Evolutionary conservation across 2,888 invertebrate species (phyloP).

Genomic region (Pammene aurita): DNA sequence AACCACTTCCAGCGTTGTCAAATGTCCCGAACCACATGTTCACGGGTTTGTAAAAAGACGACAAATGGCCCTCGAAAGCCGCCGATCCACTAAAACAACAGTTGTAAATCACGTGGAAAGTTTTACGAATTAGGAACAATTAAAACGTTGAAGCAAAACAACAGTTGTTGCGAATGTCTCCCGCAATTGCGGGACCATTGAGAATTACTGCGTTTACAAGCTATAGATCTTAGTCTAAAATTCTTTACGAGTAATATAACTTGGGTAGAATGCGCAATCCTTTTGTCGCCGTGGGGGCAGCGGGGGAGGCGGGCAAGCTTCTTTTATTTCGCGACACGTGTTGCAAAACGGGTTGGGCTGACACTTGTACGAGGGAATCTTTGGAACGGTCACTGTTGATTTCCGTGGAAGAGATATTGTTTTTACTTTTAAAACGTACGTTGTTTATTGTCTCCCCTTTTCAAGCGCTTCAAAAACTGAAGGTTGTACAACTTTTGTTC

Average conservation of each 20-base stretch:
- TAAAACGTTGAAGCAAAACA: conserved; percentile 80
- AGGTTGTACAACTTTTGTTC: neutral
- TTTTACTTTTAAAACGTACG: conserved; percentile 58
- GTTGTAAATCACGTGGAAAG: conserved; percentile 76
- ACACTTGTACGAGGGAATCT: conserved; percentile 74
- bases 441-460: conserved; percentile 48
- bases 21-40: conserved; percentile 55
- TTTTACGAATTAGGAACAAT: conserved; percentile 82
- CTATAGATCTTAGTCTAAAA: conserved; percentile 81
- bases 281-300: conserved; percentile 68
- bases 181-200: conserved; percentile 79
- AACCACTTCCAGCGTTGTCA: conserved; percentile 53
- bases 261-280: conserved; percentile 71
- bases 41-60: conserved; percentile 48
- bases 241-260: conserved; percentile 82
- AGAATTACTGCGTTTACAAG: conserved; percentile 78
- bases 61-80: conserved; percentile 56
- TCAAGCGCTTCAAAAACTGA: conserved; percentile 33
- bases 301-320: conserved; percentile 69
- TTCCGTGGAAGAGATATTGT: conserved; percentile 63
- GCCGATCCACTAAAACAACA: conserved; percentile 70
- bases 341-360: conserved; percentile 79
- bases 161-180: conserved; percentile 81
- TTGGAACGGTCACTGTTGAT: conserved; percentile 64
- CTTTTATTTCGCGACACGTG: conserved; percentile 82